These are phyloP conservation scores for Pseudoatta argentina DNA, from an alignment of 1,140 invertebrate species.

Conservation along the genomic window DNA sequence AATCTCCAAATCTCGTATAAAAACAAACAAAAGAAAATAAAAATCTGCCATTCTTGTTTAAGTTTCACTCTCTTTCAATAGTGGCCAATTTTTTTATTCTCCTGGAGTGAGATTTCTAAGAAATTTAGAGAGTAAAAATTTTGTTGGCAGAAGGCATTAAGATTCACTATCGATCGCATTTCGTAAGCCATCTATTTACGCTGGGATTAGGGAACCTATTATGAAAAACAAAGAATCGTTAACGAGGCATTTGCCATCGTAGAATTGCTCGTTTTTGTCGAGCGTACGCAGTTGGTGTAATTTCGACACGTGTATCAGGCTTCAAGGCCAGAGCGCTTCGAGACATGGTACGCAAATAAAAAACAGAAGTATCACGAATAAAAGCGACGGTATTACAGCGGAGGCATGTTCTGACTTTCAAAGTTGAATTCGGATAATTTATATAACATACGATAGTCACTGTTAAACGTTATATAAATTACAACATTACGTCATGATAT, in stretches of 20 bases:
- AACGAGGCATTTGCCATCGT: neutral
- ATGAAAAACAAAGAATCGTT: neutral
- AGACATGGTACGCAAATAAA: slow-evolving; percentile 58
- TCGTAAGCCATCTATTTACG: slow-evolving; percentile 9
- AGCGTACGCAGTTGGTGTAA: slow-evolving; percentile 55
- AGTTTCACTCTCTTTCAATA: no score
- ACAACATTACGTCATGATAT: neutral
- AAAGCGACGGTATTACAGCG: neutral
- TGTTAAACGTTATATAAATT: no score
- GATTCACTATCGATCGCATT: neutral
- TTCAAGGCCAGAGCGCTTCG: slow-evolving; percentile 64
- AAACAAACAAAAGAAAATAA: no score
- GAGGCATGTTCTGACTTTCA: slow-evolving; percentile 10
- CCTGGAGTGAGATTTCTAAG: no score
- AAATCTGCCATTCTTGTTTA: no score
- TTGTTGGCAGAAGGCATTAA: neutral
- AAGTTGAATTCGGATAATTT: slow-evolving; percentile 1
- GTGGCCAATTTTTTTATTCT: no score
- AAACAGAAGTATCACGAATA: slow-evolving; percentile 57
- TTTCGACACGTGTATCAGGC: slow-evolving; percentile 67
- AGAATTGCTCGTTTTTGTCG: slow-evolving; percentile 38
- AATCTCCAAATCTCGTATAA: no score
- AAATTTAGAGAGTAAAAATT: neutral
- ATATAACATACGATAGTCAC: neutral
- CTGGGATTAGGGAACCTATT: neutral